A percentile compares a stretch with the other conserved stretches of the same genome.
phyloP scores from a whole-genome alignment of 2,113 vertebrate genomes.

The Enhydra lutris region DNA sequence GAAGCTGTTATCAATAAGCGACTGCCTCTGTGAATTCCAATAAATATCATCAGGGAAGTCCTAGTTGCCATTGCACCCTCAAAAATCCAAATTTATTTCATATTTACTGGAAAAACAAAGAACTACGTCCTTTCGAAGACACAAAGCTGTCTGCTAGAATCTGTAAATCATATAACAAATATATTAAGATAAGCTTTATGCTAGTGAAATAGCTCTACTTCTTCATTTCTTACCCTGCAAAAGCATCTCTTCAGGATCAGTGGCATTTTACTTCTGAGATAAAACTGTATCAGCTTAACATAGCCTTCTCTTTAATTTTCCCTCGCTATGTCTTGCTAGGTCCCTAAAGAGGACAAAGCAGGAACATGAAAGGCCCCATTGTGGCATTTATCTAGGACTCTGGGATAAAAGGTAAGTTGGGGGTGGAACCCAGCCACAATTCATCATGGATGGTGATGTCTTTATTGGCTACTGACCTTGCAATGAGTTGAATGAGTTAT shows the following conservation, averaged over 20 bases:
- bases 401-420: conserved; percentile 59
- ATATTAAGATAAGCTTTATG: neutral
- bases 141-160: neutral
- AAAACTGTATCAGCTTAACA: conserved; percentile 8
- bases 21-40: neutral
- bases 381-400: conserved; percentile 62
- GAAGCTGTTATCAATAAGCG: neutral
- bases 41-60: neutral
- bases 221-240: neutral
- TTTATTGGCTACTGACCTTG: conserved; percentile 78
- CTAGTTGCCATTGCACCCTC: neutral
- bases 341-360: conserved; percentile 50
- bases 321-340: neutral
- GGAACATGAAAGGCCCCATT: conserved; percentile 27
- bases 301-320: conserved; percentile 20
- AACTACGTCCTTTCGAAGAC: neutral
- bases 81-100: neutral
- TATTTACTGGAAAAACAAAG: neutral
- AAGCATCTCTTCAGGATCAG: neutral
- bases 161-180: neutral
- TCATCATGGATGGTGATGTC: conserved; percentile 69
- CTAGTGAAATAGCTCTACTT: neutral
- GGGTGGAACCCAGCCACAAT: conserved; percentile 59
- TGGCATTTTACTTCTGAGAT: neutral
- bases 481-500: conserved; percentile 71